Conservation (phyloP, 2,113 vertebrate species). For the Nerophis lumbriciformis region DNA sequence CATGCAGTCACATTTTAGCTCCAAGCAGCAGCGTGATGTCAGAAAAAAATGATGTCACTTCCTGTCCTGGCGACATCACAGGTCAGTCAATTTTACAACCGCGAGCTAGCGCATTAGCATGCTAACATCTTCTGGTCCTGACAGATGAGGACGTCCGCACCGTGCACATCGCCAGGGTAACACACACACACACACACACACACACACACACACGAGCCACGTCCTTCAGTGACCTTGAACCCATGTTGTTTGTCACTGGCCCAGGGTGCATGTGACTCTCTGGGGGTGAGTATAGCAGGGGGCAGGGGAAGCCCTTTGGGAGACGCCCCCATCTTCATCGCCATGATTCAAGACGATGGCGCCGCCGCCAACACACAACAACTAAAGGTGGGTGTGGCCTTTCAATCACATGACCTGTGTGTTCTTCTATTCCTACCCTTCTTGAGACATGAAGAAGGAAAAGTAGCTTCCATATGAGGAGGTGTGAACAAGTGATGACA, state of each 20-base stretch:
- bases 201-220: not conserved
- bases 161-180: slow-evolving; percentile 87
- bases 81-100: slow-evolving; percentile 2
- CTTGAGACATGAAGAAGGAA: no score
- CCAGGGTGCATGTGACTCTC: slow-evolving; percentile 82
- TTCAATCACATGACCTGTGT: not conserved
- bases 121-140: slow-evolving; percentile 9
- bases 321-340: slow-evolving; percentile 91
- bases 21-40: slow-evolving; percentile 50
- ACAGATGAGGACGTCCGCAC: slow-evolving; percentile 73
- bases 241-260: not conserved
- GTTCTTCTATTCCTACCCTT: not conserved
- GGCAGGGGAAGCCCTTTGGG: slow-evolving; percentile 91
- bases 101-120: not conserved
- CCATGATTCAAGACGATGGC: slow-evolving; percentile 95
- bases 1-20: slow-evolving; percentile 47
- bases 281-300: slow-evolving; percentile 94
- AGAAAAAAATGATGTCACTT: slow-evolving; percentile 62
- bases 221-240: not conserved
- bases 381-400: slow-evolving; percentile 78
- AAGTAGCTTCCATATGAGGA: no score
- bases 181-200: slow-evolving; percentile 24
- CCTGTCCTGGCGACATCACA: slow-evolving; percentile 19
- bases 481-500: no score
- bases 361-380: slow-evolving; percentile 85